Evolutionary conservation across 1,140 invertebrate species (phyloP).

Genomic region (Trachymyrmex cornetzi): DNA sequence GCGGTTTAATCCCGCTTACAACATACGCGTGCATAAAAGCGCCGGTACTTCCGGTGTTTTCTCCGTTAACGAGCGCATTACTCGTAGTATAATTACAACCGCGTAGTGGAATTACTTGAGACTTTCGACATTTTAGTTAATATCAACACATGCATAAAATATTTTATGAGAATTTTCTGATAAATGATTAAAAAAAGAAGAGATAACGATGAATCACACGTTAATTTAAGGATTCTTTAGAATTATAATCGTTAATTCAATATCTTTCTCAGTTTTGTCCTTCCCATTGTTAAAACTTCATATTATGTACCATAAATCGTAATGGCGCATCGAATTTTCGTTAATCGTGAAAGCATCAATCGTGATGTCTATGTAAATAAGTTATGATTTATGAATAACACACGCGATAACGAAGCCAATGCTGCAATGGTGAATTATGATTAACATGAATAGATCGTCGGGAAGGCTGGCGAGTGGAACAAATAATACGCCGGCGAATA

Average conservation of each 20-base stretch:
- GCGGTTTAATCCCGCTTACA: constrained; percentile 40
- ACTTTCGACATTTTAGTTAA: constrained; percentile 30
- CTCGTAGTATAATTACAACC: constrained; percentile 6
- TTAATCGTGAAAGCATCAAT: constrained; percentile 41
- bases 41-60: constrained; percentile 20
- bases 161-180: neutral
- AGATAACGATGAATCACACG: neutral
- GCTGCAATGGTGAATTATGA: constrained; percentile 42
- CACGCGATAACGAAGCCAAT: constrained; percentile 51
- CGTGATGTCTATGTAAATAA: constrained; percentile 31
- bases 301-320: constrained; percentile 18
- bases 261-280: neutral
- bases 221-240: neutral
- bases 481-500: constrained; percentile 27
- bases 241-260: neutral
- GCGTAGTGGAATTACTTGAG: constrained; percentile 1
- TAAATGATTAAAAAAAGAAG: neutral
- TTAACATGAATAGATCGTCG: constrained; percentile 32
- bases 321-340: constrained; percentile 16
- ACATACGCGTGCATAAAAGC: constrained; percentile 42
- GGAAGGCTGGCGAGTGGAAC: neutral
- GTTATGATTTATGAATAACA: constrained; percentile 33
- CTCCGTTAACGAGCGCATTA: constrained; percentile 34
- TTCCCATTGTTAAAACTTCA: neutral
- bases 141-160: neutral